Base-by-base conservation (phyloP, 2,888 invertebrate species). In the Cantharis rufa region DNA sequence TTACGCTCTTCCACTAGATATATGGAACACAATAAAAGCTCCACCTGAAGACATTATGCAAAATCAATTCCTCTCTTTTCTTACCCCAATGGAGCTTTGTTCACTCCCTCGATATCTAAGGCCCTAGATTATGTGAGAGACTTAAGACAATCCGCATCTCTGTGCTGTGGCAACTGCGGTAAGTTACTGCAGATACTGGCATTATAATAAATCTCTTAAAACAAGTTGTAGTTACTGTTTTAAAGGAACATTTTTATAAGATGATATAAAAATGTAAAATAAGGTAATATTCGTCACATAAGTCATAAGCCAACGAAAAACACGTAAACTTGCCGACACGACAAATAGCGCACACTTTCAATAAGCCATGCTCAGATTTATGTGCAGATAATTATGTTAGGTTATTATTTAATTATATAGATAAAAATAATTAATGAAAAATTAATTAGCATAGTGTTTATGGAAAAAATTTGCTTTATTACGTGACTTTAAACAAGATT, bases 31-130 rank as follows among this genome's bases (percentile, higher is more conserved):
- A 88, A 88, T 88, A 88, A 88, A 88, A 87, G 84, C 86, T 85
- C 87, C 87, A 88, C 89, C 88, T 88, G 88, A 86, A 87, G 87
- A 88, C 89, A 88, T 89, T 89, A 89, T 89, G 88, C 88, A 89
- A 89, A 89, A 88, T 88, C 89, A 88, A 89, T 89, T 88, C 88
- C 85, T 86, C 84, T 86, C 86, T 79, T 81, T 80, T 81, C 81
- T 80, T 81, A 79, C 76, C 76, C 81, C 77, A 71, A 78, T 78
- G 76, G 82, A 81, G 85, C 86, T 86, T 87, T 87, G 86, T 86
- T 86, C 86, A 82, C 82, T 83, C 83, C 84, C 83, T 81, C 84
- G 83, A 84, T 84, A 85, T 85, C 86, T 83, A 82, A 84, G 82
- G 82, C 83, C 81, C 81, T 81, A 85, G 85, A 87, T 86, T 86